These are phyloP conservation scores for Parascotia fuliginaria DNA, from an alignment of 2,888 invertebrate genomes.

Conservation along the genomic window DNA sequence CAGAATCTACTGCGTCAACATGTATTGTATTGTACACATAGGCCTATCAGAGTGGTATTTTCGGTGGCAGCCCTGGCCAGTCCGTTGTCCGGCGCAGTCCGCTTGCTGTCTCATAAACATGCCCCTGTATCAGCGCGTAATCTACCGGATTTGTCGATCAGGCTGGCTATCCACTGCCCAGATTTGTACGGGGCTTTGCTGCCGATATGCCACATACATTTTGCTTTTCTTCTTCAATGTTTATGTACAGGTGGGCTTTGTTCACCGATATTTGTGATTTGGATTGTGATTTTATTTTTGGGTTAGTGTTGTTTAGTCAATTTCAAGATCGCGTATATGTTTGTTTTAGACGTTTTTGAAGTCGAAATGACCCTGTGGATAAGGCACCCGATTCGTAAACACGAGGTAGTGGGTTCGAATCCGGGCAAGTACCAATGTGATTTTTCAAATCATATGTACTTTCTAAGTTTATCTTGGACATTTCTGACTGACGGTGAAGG, in stretches of 20 bases:
- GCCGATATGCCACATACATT: slow-evolving; percentile 79
- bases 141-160: slow-evolving; percentile 86
- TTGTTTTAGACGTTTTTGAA: no score
- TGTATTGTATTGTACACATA: no score
- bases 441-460: no score
- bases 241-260: slow-evolving; percentile 76
- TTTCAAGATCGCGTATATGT: no score
- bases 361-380: no score
- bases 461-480: no score
- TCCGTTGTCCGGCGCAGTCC: slow-evolving; percentile 63
- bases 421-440: no score
- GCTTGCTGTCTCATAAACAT: slow-evolving; percentile 81
- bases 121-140: slow-evolving; percentile 84
- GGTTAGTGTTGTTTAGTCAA: background rate
- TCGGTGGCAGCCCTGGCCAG: slow-evolving; percentile 58
- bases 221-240: slow-evolving; percentile 80
- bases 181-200: slow-evolving; percentile 83
- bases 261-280: slow-evolving; percentile 48
- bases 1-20: no score
- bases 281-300: slow-evolving; percentile 33
- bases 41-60: background rate
- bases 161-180: slow-evolving; percentile 80
- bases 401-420: no score
- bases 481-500: no score
- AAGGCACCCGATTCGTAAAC: no score